A percentile compares a stretch with the other conserved stretches of the same genome.
These are phyloP conservation scores for Listronotus bonariensis DNA, from an alignment of 1,140 invertebrate species.

Conservation along the genomic window DNA sequence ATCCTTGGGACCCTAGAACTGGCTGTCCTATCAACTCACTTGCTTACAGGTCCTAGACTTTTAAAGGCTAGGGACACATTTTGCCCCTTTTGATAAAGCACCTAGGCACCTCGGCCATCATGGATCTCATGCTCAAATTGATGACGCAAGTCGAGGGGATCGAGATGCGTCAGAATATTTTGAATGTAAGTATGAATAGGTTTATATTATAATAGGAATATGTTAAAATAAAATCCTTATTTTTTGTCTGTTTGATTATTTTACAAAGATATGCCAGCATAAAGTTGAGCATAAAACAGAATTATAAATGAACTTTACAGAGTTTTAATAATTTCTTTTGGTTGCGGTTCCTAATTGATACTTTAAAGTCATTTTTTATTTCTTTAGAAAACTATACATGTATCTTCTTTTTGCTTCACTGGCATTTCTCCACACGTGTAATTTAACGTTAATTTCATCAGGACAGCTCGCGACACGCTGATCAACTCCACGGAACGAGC, in stretches of 20 bases:
- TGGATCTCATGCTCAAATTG: conserved; percentile 89
- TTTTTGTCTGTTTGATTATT: too few relatives aligned
- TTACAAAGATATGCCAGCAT: too few relatives aligned
- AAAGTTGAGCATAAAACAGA: too few relatives aligned
- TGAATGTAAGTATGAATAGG: conserved; percentile 68
- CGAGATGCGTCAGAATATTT: conserved; percentile 78
- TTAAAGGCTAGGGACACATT: conserved; percentile 85
- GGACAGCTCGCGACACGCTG: conserved; percentile 69
- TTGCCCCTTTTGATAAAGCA: conserved; percentile 84
- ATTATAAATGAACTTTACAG: too few relatives aligned
- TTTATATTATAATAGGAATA: too few relatives aligned
- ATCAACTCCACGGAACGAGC: conserved; percentile 62
- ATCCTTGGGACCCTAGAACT: conserved; percentile 66
- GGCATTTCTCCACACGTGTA: too few relatives aligned
- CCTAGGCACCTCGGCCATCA: conserved; percentile 92
- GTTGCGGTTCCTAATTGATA: too few relatives aligned
- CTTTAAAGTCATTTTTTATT: too few relatives aligned
- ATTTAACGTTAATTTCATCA: conserved; percentile 83
- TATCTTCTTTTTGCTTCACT: too few relatives aligned
- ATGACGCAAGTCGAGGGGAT: conserved; percentile 82
- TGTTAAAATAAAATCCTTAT: too few relatives aligned
- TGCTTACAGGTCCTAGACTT: conserved; percentile 90
- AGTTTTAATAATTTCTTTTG: too few relatives aligned
- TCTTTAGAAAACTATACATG: too few relatives aligned
- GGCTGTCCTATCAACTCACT: conserved; percentile 88